Percentiles rank a stretch among this genome's conserved stretches.
Evolutionary conservation across 1,140 invertebrate species (phyloP).

Genomic region (Saxidomus purpurata): DNA sequence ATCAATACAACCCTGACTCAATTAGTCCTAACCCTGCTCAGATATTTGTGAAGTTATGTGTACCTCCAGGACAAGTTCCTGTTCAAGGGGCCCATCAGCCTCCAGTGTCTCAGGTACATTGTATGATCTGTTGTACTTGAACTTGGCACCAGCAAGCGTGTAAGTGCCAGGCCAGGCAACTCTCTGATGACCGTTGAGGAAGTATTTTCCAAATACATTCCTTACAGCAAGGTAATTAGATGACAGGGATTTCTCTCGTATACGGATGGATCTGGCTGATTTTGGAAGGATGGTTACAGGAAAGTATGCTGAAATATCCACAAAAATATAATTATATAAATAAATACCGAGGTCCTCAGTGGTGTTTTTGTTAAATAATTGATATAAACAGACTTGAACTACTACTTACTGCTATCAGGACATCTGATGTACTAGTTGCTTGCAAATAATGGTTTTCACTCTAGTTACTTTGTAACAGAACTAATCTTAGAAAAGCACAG

Average conservation of each 20-base stretch:
- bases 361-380: too few species aligned
- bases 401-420: too few species aligned
- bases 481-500: too few species aligned
- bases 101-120: slow-evolving; percentile 87
- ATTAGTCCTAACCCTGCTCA: too few species aligned
- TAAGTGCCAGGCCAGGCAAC: slow-evolving; percentile 82
- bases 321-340: neutral
- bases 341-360: too few species aligned
- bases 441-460: too few species aligned
- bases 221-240: slow-evolving; percentile 80
- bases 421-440: too few species aligned
- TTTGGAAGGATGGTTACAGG: slow-evolving; percentile 79
- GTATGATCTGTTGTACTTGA: slow-evolving; percentile 87
- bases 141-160: slow-evolving; percentile 81
- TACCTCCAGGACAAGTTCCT: slow-evolving; percentile 89
- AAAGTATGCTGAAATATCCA: slow-evolving; percentile 76
- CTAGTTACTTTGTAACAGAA: too few species aligned
- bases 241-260: slow-evolving; percentile 75
- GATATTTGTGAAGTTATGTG: slow-evolving; percentile 19
- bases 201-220: slow-evolving; percentile 81
- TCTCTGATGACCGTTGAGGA: slow-evolving; percentile 80
- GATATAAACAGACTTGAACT: too few species aligned
- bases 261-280: slow-evolving; percentile 73
- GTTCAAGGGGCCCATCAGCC: slow-evolving; percentile 88
- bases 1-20: too few species aligned